These are phyloP conservation scores for Cephus spinipes DNA, from an alignment of 2,888 invertebrate species.

Conservation along the genomic window DNA sequence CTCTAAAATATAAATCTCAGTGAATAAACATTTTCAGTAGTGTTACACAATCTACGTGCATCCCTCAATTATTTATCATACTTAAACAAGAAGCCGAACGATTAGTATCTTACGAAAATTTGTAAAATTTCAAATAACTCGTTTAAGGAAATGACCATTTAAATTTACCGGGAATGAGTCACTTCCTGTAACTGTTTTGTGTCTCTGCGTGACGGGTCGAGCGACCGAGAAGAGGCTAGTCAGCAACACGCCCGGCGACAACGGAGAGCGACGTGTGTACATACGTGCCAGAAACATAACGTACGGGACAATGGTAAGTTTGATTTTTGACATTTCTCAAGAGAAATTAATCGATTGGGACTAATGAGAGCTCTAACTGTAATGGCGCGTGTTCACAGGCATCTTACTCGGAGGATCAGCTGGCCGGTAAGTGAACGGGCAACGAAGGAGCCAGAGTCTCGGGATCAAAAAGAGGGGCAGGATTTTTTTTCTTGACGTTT, in stretches of 20 bases:
- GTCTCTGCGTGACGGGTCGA: background rate
- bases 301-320: constrained; percentile 20
- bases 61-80: background rate
- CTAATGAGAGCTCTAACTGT: background rate
- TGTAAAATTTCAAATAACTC: background rate
- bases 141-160: background rate
- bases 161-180: background rate
- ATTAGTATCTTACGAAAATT: background rate
- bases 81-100: background rate
- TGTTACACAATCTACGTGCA: background rate
- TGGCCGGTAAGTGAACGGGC: constrained; percentile 82
- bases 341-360: background rate
- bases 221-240: constrained; percentile 13
- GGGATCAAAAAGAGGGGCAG: constrained; percentile 38
- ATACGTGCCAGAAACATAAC: constrained; percentile 8
- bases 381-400: constrained; percentile 72
- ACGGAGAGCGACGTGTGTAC: constrained; percentile 4
- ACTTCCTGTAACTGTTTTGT: background rate
- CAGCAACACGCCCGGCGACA: constrained; percentile 11
- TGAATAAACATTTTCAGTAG: background rate
- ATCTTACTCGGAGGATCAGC: constrained; percentile 90
- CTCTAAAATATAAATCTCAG: background rate
- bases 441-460: constrained; percentile 62
- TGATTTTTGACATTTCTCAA: background rate
- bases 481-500: constrained; percentile 34